Evolutionary conservation across 2,797 vertebrate species (phyloP).

Genomic region (Eulemur rubriventer): DNA sequence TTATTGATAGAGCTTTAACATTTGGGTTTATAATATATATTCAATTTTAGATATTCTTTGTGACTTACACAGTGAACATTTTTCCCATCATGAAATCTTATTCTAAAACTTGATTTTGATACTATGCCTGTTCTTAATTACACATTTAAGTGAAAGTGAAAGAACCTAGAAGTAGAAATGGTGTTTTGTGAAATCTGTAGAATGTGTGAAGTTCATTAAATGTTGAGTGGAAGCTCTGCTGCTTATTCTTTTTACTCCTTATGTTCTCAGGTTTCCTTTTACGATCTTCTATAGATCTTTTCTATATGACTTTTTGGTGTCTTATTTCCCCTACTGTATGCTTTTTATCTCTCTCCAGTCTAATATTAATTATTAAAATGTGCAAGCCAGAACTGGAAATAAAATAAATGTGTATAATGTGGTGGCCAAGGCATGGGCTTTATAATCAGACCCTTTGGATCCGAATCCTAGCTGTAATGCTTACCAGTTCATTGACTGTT

Average conservation of each 20-base stretch:
- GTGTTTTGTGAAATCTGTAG: neutral
- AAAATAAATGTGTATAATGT: neutral
- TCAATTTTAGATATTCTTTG: neutral
- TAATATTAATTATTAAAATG: slow-evolving; percentile 6
- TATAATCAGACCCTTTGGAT: neutral
- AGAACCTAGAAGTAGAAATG: neutral
- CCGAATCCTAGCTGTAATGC: neutral
- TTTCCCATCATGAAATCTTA: neutral
- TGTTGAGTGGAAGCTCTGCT: neutral
- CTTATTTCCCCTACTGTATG: neutral
- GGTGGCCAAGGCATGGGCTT: neutral
- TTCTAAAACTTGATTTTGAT: neutral
- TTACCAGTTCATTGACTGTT: neutral
- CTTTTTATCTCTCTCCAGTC: neutral
- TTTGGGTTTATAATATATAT: neutral
- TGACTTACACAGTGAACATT: neutral
- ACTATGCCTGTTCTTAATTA: neutral
- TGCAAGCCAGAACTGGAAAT: neutral
- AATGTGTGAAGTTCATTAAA: neutral
- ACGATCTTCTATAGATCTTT: neutral
- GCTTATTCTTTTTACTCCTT: neutral
- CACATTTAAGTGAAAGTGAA: neutral
- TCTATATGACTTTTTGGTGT: neutral
- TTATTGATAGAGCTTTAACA: neutral
- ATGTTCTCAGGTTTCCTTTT: neutral